These are phyloP conservation scores for Pollenia griseotomentosa DNA, from an alignment of 2,888 invertebrate genomes.

Conservation along the genomic window DNA sequence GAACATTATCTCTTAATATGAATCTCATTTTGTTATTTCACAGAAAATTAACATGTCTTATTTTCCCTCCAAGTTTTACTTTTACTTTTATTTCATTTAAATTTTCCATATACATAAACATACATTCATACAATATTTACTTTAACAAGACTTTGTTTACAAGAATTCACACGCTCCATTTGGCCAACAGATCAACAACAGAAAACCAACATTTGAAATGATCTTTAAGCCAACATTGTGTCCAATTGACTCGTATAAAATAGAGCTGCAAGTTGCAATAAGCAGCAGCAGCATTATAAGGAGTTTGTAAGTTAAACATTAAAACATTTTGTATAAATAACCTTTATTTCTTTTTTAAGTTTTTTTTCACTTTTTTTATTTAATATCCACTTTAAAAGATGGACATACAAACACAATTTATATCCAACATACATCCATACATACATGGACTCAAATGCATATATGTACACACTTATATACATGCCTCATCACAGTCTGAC, in stretches of 20 bases:
- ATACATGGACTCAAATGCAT: background rate
- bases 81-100: conserved; percentile 57
- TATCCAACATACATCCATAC: conserved; percentile 28
- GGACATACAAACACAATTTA: conserved; percentile 54
- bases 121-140: background rate
- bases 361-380: conserved; percentile 5
- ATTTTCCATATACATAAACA: background rate
- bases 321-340: conserved; percentile 71
- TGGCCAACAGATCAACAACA: conserved; percentile 38
- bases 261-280: conserved; percentile 24
- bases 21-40: conserved; percentile 16
- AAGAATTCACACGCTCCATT: conserved; percentile 67
- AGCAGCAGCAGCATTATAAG: conserved; percentile 45
- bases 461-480: background rate
- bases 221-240: conserved; percentile 55
- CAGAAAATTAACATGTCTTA: conserved; percentile 56
- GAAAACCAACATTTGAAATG: conserved; percentile 52
- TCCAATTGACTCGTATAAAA: conserved; percentile 29
- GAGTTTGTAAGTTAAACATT: conserved; percentile 39
- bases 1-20: background rate
- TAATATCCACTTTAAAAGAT: conserved; percentile 34
- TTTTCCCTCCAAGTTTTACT: conserved; percentile 47
- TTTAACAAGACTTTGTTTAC: background rate
- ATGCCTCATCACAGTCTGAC: conserved; percentile 29
- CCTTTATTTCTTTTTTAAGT: conserved; percentile 53